phyloP scores from a whole-genome alignment of 37 sponge, comb jelly and placozoan genomes.

The Petrosia ficiformis region DNA sequence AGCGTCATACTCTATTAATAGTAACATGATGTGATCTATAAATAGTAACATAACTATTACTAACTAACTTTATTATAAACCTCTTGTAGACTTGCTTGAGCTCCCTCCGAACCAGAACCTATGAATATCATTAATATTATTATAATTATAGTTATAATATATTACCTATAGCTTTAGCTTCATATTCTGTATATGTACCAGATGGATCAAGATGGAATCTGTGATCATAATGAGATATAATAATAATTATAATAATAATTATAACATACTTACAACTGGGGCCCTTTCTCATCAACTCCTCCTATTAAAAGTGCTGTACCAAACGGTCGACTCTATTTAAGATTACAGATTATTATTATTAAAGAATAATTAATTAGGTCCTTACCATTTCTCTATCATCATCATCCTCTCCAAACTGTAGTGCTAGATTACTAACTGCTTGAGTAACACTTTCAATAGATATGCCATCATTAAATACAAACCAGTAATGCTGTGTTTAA shows the following conservation, averaged over 20 bases:
- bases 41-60: neutral
- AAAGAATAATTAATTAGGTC: neutral
- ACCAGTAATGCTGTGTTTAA: constrained; percentile 87
- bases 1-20: constrained; percentile 69
- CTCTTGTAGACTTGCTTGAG: constrained; percentile 90
- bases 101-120: constrained; percentile 94
- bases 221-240: neutral
- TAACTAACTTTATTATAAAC: constrained; percentile 78
- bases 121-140: neutral
- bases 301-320: constrained; percentile 95
- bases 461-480: constrained; percentile 95
- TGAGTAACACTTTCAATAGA: constrained; percentile 92
- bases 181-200: constrained; percentile 87
- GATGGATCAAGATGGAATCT: constrained; percentile 83
- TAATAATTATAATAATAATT: neutral
- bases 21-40: neutral
- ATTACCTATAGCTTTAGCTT: constrained; percentile 94
- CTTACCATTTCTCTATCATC: constrained; percentile 81
- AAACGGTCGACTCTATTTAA: constrained; percentile 91
- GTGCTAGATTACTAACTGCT: constrained; percentile 89
- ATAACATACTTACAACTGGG: constrained; percentile 65
- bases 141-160: neutral
- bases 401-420: constrained; percentile 86
- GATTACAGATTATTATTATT: neutral
- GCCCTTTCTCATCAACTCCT: constrained; percentile 91